Percentiles rank a stretch among this genome's conserved stretches.
Conservation (phyloP, 2,113 vertebrate genomes). For the Zosterops japonicus region DNA sequence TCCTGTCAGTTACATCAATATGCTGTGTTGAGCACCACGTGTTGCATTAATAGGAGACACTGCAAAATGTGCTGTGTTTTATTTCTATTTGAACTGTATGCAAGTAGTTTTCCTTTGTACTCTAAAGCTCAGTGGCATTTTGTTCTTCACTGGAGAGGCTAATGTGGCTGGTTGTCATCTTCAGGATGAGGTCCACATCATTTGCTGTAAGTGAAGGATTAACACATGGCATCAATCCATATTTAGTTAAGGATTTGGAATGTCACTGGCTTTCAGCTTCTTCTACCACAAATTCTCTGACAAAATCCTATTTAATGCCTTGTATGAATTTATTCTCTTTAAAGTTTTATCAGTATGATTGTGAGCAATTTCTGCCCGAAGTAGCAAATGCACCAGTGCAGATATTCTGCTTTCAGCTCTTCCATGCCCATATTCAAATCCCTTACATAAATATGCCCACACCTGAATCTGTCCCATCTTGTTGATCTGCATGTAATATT, state of each 20-base stretch:
- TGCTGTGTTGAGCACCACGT: rapidly evolving
- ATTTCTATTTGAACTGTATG: background rate
- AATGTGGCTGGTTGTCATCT: background rate
- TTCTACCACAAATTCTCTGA: background rate
- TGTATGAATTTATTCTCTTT: slow-evolving; percentile 33
- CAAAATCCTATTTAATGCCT: slow-evolving; percentile 42
- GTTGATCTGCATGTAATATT: slow-evolving; percentile 75
- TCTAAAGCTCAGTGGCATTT: background rate
- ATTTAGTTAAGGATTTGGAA: slow-evolving; percentile 64
- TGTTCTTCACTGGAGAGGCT: background rate
- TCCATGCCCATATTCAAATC: slow-evolving; percentile 53
- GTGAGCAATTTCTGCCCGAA: slow-evolving; percentile 33
- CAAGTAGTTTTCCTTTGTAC: background rate
- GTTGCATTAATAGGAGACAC: background rate
- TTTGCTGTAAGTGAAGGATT: slow-evolving; percentile 39
- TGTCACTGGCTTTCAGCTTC: slow-evolving; percentile 41
- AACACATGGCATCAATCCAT: slow-evolving; percentile 22
- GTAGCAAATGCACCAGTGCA: background rate
- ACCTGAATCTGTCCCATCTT: slow-evolving; percentile 76
- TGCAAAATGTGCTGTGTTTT: background rate
- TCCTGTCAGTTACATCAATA: background rate
- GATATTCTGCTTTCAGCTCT: slow-evolving; percentile 9
- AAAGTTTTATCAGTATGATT: slow-evolving; percentile 48
- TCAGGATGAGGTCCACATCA: background rate
- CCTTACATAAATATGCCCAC: slow-evolving; percentile 70